Evolutionary conservation across 2,797 vertebrate genomes (phyloP).

Genomic region (Enteromius trimaculatus): DNA sequence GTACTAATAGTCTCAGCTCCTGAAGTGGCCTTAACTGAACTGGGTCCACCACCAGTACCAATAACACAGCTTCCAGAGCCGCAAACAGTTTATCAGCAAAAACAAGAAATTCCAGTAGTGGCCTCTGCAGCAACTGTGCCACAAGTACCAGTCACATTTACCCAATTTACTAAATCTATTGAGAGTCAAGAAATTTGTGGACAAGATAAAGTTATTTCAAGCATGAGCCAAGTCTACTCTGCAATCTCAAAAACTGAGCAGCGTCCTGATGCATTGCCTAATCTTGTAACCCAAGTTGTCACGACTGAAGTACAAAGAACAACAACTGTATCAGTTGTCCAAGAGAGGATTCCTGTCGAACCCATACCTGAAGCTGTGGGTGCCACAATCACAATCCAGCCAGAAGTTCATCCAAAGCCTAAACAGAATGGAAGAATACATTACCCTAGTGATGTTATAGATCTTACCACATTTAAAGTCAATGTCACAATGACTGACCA

Average conservation of each 20-base stretch:
- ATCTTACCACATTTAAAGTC: constrained; percentile 89
- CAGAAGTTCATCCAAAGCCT: constrained; percentile 78
- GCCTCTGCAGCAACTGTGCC: constrained; percentile 59
- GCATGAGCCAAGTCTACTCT: constrained; percentile 82
- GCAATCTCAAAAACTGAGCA: constrained; percentile 79
- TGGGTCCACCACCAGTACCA: constrained; percentile 27
- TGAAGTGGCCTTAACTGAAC: constrained; percentile 25
- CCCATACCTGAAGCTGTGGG: constrained; percentile 73
- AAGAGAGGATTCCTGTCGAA: constrained; percentile 78
- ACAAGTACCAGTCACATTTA: constrained; percentile 77
- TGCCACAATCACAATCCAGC: constrained; percentile 73
- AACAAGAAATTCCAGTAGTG: constrained; percentile 33
- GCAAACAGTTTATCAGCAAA: constrained; percentile 33
- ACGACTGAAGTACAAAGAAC: constrained; percentile 84
- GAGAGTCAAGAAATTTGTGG: constrained; percentile 81
- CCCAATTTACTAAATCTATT: constrained; percentile 74
- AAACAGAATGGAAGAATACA: constrained; percentile 85
- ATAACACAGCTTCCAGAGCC: constrained; percentile 35
- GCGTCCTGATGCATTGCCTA: constrained; percentile 74
- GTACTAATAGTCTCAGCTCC: constrained; percentile 47
- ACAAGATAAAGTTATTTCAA: constrained; percentile 79
- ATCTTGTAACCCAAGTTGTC: constrained; percentile 81
- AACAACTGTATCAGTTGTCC: constrained; percentile 81
- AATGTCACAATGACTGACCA: constrained; percentile 83
- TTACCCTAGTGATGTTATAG: constrained; percentile 87